Percentiles rank a stretch among this genome's conserved stretches.
These are phyloP conservation scores for Grammomys surdaster DNA, from an alignment of 2,113 vertebrate genomes.

Conservation along the genomic window DNA sequence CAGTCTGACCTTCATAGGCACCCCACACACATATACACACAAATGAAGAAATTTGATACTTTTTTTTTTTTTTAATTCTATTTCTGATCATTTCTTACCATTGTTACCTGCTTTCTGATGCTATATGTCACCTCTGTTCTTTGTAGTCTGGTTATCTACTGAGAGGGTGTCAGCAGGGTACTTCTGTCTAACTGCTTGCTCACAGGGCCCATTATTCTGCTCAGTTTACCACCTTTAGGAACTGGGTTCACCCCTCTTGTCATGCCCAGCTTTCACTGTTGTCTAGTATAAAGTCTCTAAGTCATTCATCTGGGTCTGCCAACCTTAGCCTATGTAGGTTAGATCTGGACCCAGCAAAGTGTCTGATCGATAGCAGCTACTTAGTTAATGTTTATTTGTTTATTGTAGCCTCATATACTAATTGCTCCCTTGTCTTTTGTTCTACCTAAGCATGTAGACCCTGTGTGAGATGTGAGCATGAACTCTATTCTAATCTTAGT, in stretches of 20 bases:
- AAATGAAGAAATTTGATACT: background rate
- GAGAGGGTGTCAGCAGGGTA: background rate
- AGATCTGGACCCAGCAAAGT: background rate
- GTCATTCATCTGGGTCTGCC: background rate
- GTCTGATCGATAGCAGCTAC: background rate
- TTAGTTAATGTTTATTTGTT: conserved; percentile 9
- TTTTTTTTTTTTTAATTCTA: conserved; percentile 12
- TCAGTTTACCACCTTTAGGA: background rate
- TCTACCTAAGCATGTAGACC: background rate
- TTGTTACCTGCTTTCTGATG: background rate
- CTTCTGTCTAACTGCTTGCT: background rate
- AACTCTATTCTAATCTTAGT: conserved; percentile 50
- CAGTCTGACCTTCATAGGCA: background rate
- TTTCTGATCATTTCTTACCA: conserved; percentile 24
- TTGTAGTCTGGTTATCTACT: background rate
- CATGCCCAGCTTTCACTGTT: background rate
- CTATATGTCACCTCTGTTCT: background rate
- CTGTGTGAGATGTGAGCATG: background rate
- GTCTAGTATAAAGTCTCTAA: background rate
- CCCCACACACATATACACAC: too few species aligned
- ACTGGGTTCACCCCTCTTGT: background rate
- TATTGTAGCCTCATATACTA: background rate
- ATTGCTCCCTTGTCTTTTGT: conserved; percentile 41
- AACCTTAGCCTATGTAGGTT: background rate
- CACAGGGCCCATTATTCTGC: background rate